phyloP scores from a whole-genome alignment of 2,113 vertebrate species.

The Apodemus sylvaticus region DNA sequence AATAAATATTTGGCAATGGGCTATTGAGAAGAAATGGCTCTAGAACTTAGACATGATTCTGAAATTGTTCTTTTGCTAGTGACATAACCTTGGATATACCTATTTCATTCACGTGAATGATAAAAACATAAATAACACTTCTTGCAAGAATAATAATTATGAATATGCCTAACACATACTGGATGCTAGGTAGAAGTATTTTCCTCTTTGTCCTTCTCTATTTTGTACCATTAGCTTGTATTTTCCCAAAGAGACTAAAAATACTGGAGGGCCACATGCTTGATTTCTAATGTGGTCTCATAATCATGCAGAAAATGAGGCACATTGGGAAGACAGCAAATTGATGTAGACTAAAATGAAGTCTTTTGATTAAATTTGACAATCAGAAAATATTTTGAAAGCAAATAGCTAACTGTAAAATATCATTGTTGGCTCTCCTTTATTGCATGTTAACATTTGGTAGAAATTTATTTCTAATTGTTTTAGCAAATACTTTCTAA shows the following conservation, averaged over 20 bases:
- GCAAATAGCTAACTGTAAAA: slow-evolving; percentile 59
- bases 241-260: slow-evolving; percentile 36
- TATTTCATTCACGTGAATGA: slow-evolving; percentile 27
- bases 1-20: slow-evolving; percentile 41
- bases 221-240: background rate
- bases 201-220: background rate
- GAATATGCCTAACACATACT: background rate
- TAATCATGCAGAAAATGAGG: background rate
- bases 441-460: background rate
- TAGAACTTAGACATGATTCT: slow-evolving; percentile 36
- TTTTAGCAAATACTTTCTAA: slow-evolving; percentile 13
- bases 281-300: background rate
- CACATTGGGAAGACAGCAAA: background rate
- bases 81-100: background rate
- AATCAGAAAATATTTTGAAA: slow-evolving; percentile 63
- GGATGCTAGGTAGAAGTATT: background rate
- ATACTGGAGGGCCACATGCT: background rate
- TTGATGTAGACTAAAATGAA: slow-evolving; percentile 37
- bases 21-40: background rate
- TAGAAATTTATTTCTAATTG: slow-evolving; percentile 49
- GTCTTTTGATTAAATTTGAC: slow-evolving; percentile 43
- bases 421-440: slow-evolving; percentile 22
- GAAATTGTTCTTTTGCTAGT: slow-evolving; percentile 48
- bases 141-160: background rate
- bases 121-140: background rate